Evolutionary conservation across 2,797 vertebrate genomes (phyloP).

Genomic region (Distichodus sexfasciatus): DNA sequence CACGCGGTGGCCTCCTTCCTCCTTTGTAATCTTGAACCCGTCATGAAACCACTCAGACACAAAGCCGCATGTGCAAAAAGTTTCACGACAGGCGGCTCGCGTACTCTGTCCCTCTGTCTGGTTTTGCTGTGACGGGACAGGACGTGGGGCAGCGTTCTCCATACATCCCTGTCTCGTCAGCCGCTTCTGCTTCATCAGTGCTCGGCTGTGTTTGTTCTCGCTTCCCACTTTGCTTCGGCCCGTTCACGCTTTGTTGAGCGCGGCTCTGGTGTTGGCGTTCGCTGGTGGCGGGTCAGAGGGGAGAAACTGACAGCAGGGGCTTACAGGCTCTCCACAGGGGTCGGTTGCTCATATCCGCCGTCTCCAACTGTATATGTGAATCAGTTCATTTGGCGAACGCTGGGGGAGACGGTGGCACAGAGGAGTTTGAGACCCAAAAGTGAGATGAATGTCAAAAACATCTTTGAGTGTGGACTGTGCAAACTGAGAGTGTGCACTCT

Average conservation of each 20-base stretch:
- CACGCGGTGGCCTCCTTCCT: background rate
- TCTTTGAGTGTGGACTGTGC: conserved; percentile 1
- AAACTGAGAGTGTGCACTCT: background rate
- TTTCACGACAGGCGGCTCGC: background rate
- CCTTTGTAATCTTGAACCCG: background rate
- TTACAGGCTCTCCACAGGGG: conserved; percentile 25
- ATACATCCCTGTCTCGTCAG: background rate
- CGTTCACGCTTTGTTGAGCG: conserved; percentile 28
- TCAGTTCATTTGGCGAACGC: conserved; percentile 14
- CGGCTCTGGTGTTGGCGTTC: background rate
- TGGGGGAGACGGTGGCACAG: conserved; percentile 22
- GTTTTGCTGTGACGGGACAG: background rate
- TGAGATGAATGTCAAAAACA: conserved; percentile 35
- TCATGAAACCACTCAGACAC: background rate
- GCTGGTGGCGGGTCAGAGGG: conserved; percentile 21
- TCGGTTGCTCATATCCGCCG: conserved; percentile 3
- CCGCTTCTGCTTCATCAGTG: background rate
- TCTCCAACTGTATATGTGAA: conserved; percentile 35
- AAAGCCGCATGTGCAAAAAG: background rate
- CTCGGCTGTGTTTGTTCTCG: background rate
- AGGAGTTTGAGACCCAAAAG: conserved; percentile 30
- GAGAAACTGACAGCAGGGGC: conserved; percentile 29
- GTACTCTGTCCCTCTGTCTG: background rate
- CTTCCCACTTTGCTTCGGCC: conserved; percentile 1
- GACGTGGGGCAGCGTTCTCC: background rate